Evolutionary conservation across 2,113 vertebrate species (phyloP).

Genomic region (Lipophrys pholis): DNA sequence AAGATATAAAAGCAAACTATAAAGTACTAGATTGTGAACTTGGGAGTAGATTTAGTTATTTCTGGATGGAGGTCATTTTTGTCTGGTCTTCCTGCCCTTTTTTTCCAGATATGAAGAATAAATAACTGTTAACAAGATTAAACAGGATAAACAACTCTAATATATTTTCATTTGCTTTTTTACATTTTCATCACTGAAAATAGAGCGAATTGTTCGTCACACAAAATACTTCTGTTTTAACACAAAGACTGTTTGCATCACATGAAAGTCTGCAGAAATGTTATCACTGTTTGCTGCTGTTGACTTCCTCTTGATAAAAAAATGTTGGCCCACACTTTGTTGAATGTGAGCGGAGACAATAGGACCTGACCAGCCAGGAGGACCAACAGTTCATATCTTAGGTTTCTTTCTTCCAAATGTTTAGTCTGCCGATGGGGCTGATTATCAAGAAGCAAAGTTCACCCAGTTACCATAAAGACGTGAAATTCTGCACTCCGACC

Average conservation of each 20-base stretch:
- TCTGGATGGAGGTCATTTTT: no score
- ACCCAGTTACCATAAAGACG: constrained; percentile 64
- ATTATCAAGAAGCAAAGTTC: constrained; percentile 75
- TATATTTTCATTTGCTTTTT: neutral
- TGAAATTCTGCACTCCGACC: constrained; percentile 56
- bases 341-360: constrained; percentile 58
- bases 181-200: neutral
- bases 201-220: neutral
- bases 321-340: constrained; percentile 28
- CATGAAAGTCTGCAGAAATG: constrained; percentile 41
- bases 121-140: no score
- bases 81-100: no score
- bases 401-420: constrained; percentile 57
- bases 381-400: constrained; percentile 36
- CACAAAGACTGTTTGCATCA: constrained; percentile 40
- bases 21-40: no score
- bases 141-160: neutral
- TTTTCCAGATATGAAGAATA: no score
- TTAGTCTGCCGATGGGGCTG: constrained; percentile 70
- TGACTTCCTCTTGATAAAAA: constrained; percentile 61
- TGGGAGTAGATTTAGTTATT: no score
- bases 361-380: constrained; percentile 12
- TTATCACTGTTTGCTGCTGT: constrained; percentile 44
- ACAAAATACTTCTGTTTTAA: neutral
- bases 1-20: no score